Evolutionary conservation across 1,140 invertebrate species (phyloP).

Genomic region (Laupala kohalensis): DNA sequence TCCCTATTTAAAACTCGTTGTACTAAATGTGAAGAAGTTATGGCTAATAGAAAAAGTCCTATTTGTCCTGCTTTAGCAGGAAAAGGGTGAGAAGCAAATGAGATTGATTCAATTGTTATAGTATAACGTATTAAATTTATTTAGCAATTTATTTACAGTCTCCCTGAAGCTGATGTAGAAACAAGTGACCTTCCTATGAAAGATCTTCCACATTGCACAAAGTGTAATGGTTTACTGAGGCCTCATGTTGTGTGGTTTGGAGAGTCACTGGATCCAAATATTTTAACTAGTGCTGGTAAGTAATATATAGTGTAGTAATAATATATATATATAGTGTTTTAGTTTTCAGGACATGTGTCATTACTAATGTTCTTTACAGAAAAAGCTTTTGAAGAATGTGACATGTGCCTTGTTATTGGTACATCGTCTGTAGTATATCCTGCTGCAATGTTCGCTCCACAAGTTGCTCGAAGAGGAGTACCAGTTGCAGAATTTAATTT

Average conservation of each 20-base stretch:
- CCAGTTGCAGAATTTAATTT: conserved; percentile 85
- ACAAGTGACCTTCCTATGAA: conserved; percentile 46
- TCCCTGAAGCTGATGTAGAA: conserved; percentile 32
- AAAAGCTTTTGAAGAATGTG: conserved; percentile 53
- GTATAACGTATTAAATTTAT: not conserved
- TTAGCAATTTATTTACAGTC: conserved; percentile 25
- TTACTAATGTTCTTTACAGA: conserved; percentile 26
- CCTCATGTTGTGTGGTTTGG: conserved; percentile 88
- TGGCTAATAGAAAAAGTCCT: conserved; percentile 60
- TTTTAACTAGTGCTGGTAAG: conserved; percentile 49
- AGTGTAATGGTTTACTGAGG: conserved; percentile 61
- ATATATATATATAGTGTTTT: not conserved
- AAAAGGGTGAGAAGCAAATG: conserved; percentile 35
- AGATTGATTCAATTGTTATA: conserved; percentile 6
- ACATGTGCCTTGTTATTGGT: conserved; percentile 70
- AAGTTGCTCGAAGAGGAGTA: conserved; percentile 57
- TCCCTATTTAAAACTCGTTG: conserved; percentile 74
- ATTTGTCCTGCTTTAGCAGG: conserved; percentile 56
- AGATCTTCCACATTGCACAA: conserved; percentile 56
- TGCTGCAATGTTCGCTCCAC: conserved; percentile 83
- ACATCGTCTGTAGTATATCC: conserved; percentile 84
- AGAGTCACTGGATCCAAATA: conserved; percentile 53
- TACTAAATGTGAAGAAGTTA: conserved; percentile 56
- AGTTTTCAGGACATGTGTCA: not conserved
- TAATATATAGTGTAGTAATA: conserved; percentile 11